Base-by-base conservation (phyloP, 1,140 invertebrate species). In the Philotrypesis tridentata region DNA sequence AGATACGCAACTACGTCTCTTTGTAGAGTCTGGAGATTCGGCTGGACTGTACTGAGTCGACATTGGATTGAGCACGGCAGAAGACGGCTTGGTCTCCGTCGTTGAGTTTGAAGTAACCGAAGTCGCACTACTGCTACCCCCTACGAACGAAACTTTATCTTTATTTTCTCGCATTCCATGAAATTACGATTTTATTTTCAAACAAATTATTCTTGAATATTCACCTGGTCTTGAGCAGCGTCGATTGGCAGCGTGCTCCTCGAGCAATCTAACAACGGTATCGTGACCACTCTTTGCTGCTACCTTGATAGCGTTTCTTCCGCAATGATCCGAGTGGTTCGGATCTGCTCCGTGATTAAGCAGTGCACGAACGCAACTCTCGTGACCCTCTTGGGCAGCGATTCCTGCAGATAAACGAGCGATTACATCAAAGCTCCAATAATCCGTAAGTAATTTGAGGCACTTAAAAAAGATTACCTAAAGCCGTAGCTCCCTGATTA, bases 301-400 rank as follows among this genome's bases (percentile, higher is more conserved):
- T 17, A 97, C 95, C 85, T 95, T 93, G 70, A 96, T 93, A 6
- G 96, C 95, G 84, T 96, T 96, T 71, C 96, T 89, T 85, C 97
- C 97, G 90, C 96, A 98, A 84, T 97, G 95, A 91, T 99, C 97
- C 0, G 97, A 97, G 88, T 98, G 97, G 87, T 96, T 95, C 0
- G 97, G 97, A 93, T 98, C 97, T 1, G 97, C 98, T 40, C 97
- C 97, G 85, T 96, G 96, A 87, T 97, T 95, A 5, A 99, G 90
- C 43, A 99, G 91, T 76, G 96, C 95, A 77, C 96, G 91, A 0
- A 98, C 97, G 86, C 97, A 98, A 76, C 96, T 96, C 85, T 97
- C 96, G 88, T 99, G 97, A 0, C 98, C 98, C 91, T 99, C 96
- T 89, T 96, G 96, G 1, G 95, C 95, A 0, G 96, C 96, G 73